phyloP scores from a whole-genome alignment of 2,888 invertebrate genomes.

The Cremastinae sp. region DNA sequence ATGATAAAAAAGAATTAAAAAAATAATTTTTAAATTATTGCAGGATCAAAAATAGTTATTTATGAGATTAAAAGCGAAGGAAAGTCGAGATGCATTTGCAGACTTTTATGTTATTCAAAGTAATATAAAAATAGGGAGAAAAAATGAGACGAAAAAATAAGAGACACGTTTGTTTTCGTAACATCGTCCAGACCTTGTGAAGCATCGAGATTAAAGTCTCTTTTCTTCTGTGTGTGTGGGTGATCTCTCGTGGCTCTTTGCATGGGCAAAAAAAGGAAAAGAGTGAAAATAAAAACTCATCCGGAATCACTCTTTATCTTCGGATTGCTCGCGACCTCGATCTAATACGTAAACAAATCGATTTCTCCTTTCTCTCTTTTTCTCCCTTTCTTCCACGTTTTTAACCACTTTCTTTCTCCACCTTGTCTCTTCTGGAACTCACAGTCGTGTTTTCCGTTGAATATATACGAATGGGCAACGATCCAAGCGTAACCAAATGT shows the following conservation, averaged over 20 bases:
- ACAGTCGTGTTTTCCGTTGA: conserved; percentile 12
- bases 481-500: conserved; percentile 49
- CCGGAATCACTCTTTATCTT: conserved; percentile 40
- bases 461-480: conserved; percentile 50
- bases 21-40: too few species aligned
- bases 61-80: too few species aligned
- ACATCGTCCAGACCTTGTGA: conserved; percentile 29
- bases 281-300: conserved; percentile 11
- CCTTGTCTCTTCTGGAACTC: neutral
- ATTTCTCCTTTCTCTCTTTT: conserved; percentile 51
- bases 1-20: too few species aligned
- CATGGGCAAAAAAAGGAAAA: neutral
- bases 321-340: conserved; percentile 20
- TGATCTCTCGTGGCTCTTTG: conserved; percentile 30
- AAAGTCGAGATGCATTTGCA: too few species aligned
- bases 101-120: too few species aligned
- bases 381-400: neutral
- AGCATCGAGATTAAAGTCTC: conserved; percentile 30
- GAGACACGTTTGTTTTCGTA: conserved; percentile 27
- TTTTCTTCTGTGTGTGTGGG: neutral
- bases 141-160: too few species aligned
- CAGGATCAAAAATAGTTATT: too few species aligned
- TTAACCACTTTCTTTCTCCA: conserved; percentile 2
- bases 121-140: too few species aligned
- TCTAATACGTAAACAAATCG: conserved; percentile 49